These are phyloP conservation scores for Amphimallon solstitiale DNA, from an alignment of 2,888 invertebrate genomes.

Conservation along the genomic window DNA sequence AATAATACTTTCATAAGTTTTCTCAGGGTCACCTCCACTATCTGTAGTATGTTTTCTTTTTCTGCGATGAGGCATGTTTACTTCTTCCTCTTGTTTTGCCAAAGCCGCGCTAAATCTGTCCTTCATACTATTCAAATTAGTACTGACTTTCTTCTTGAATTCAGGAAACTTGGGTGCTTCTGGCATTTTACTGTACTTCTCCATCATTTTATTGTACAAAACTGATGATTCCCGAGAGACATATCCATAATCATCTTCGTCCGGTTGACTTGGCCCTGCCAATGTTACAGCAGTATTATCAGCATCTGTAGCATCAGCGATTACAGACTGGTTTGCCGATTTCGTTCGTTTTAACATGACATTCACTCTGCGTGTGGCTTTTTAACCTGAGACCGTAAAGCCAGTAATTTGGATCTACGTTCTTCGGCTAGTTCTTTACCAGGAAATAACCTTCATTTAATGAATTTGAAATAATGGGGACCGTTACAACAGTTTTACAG, in stretches of 20 bases:
- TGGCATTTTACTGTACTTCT: slow-evolving; percentile 79
- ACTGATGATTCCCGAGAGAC: slow-evolving; percentile 85
- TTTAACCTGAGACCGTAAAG: slow-evolving; percentile 66
- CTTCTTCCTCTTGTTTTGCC: slow-evolving; percentile 76
- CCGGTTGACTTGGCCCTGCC: slow-evolving; percentile 81
- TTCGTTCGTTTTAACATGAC: slow-evolving; percentile 82
- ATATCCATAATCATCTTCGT: slow-evolving; percentile 92
- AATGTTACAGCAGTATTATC: slow-evolving; percentile 80
- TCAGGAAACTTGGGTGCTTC: slow-evolving; percentile 77
- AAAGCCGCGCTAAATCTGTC: slow-evolving; percentile 83
- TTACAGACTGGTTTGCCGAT: slow-evolving; percentile 87
- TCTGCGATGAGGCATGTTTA: slow-evolving; percentile 73
- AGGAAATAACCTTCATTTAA: no score
- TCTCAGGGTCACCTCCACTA: slow-evolving; percentile 50
- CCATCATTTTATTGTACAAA: slow-evolving; percentile 85
- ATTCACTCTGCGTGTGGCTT: slow-evolving; percentile 60
- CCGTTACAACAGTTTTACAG: no score
- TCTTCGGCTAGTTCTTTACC: no score
- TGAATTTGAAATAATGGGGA: no score
- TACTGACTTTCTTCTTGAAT: slow-evolving; percentile 65
- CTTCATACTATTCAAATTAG: slow-evolving; percentile 70
- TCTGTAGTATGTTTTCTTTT: slow-evolving; percentile 65
- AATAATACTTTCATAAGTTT: slow-evolving; percentile 53
- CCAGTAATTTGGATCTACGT: slow-evolving; percentile 73
- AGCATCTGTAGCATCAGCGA: slow-evolving; percentile 82